Evolutionary conservation across 2,888 invertebrate species (phyloP).

Genomic region (Yponomeuta malinellus): DNA sequence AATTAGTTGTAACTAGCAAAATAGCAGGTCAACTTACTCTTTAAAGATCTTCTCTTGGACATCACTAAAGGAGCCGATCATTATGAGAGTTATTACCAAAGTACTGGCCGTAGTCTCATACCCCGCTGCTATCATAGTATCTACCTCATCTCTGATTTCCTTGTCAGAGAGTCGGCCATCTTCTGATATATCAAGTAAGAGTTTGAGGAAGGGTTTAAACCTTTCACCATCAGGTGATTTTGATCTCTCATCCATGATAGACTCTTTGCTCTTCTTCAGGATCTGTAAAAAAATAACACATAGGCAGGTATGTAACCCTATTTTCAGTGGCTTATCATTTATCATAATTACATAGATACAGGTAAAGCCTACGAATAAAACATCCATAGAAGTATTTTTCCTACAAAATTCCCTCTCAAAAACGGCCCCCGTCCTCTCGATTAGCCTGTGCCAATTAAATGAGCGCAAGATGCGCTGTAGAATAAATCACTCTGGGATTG

Average conservation of each 20-base stretch:
- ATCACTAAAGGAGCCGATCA: conserved; percentile 42
- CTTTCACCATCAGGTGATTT: conserved; percentile 18
- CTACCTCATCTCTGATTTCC: conserved; percentile 59
- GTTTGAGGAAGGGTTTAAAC: conserved; percentile 52
- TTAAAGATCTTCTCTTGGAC: conserved; percentile 37
- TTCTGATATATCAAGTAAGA: conserved; percentile 49
- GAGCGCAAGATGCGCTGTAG: too few species aligned
- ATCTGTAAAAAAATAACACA: neutral
- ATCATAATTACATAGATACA: too few species aligned
- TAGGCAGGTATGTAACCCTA: neutral
- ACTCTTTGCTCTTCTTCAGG: neutral
- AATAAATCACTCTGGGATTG: too few species aligned
- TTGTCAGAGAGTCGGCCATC: conserved; percentile 43
- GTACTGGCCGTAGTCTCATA: conserved; percentile 47
- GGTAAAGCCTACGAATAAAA: too few species aligned
- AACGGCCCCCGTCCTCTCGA: too few species aligned
- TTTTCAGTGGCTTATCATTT: too few species aligned
- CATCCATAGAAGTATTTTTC: too few species aligned
- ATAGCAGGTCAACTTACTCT: conserved; percentile 30
- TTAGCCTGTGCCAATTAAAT: too few species aligned
- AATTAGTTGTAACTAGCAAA: too few species aligned
- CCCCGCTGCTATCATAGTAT: conserved; percentile 63
- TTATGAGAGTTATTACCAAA: conserved; percentile 38
- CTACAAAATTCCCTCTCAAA: too few species aligned
- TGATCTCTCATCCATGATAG: neutral